Conservation (phyloP, 2,888 invertebrate genomes). For the Calameuta idolon region DNA sequence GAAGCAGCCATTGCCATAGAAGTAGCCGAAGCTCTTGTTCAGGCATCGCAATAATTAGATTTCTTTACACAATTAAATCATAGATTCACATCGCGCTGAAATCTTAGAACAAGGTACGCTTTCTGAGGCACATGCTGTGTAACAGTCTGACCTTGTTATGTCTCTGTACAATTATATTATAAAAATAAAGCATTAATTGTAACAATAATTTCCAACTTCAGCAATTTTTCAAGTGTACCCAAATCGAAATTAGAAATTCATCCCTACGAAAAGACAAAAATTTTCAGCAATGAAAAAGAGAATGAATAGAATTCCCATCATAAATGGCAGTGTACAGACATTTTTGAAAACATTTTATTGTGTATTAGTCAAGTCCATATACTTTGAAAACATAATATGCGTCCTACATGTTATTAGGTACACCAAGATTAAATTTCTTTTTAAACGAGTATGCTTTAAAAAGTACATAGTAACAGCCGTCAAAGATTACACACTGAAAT, state of each 20-base stretch:
- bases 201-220: not conserved
- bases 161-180: slow-evolving; percentile 30
- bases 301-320: not conserved
- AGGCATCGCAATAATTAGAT: slow-evolving; percentile 76
- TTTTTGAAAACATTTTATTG: slow-evolving; percentile 30
- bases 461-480: slow-evolving; percentile 33
- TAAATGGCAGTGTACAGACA: not conserved
- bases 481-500: slow-evolving; percentile 18
- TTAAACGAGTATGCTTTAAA: slow-evolving; percentile 24
- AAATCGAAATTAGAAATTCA: slow-evolving; percentile 3
- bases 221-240: not conserved
- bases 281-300: slow-evolving; percentile 6
- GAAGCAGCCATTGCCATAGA: slow-evolving; percentile 95
- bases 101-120: slow-evolving; percentile 15
- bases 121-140: not conserved
- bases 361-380: slow-evolving; percentile 29
- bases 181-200: slow-evolving; percentile 31
- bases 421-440: slow-evolving; percentile 18
- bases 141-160: slow-evolving; percentile 15
- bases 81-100: slow-evolving; percentile 16
- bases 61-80: slow-evolving; percentile 7
- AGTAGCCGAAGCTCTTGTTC: slow-evolving; percentile 93
- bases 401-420: slow-evolving; percentile 17
- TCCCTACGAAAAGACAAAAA: slow-evolving; percentile 8
- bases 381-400: slow-evolving; percentile 30